Evolutionary conservation across 2,113 vertebrate species (phyloP).

Genomic region (cattle (Bos taurus)): ARS-UCD2.0 NC_037335.1:88782501-88783000

Average conservation of each 20-base stretch:
- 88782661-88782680: neutral
- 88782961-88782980: slow-evolving; percentile 64
- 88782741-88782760: neutral
- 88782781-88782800: neutral
- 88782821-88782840: slow-evolving; percentile 74
- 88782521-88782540: slow-evolving; percentile 40
- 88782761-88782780: neutral
- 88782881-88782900: slow-evolving; percentile 48
- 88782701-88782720: neutral
- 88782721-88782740: neutral
- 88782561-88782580: slow-evolving; percentile 44
- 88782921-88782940: slow-evolving; percentile 47
- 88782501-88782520: slow-evolving; percentile 33
- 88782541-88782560: slow-evolving; percentile 43
- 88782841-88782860: slow-evolving; percentile 57
- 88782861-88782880: slow-evolving; percentile 37
- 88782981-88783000: slow-evolving; percentile 60
- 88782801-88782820: neutral
- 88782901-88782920: slow-evolving; percentile 23
- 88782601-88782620: slow-evolving; percentile 72
- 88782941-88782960: slow-evolving; percentile 63
- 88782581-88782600: slow-evolving; percentile 69
- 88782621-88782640: slow-evolving; percentile 54
- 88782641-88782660: neutral
- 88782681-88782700: neutral